phyloP scores from a whole-genome alignment of 2,888 invertebrate species.

The Andrena hattorfiana region DNA sequence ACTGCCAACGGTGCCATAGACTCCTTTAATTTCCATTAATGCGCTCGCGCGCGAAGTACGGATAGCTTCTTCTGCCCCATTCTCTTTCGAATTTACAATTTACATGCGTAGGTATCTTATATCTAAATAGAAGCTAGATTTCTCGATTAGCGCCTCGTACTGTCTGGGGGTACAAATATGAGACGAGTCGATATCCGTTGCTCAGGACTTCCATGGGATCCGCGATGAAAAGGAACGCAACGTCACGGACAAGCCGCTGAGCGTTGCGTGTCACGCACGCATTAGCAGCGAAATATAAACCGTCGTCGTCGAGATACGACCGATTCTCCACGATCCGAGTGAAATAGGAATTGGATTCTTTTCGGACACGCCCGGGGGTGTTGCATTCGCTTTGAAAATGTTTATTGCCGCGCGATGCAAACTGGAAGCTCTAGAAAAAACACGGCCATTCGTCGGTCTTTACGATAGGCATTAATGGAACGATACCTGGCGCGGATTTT shows the following conservation, averaged over 20 bases:
- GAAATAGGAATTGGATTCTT: conserved; percentile 74
- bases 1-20: background rate
- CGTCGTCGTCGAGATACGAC: conserved; percentile 65
- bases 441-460: conserved; percentile 28
- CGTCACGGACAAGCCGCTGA: conserved; percentile 42
- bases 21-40: background rate
- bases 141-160: no score
- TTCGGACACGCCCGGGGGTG: conserved; percentile 34
- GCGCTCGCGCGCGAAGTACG: no score
- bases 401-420: conserved; percentile 40
- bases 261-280: conserved; percentile 75
- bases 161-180: background rate
- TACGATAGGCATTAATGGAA: conserved; percentile 16
- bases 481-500: background rate
- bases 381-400: conserved; percentile 30
- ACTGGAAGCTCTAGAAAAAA: conserved; percentile 23
- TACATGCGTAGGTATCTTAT: background rate
- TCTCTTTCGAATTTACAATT: no score
- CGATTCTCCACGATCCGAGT: conserved; percentile 70
- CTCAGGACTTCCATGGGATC: conserved; percentile 42
- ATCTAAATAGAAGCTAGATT: background rate
- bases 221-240: conserved; percentile 49
- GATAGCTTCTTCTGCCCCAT: no score
- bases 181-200: conserved; percentile 4
- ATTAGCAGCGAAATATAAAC: conserved; percentile 74